Base-by-base conservation (phyloP, 1,140 invertebrate species). In the Drosophila pruinosa region DNA sequence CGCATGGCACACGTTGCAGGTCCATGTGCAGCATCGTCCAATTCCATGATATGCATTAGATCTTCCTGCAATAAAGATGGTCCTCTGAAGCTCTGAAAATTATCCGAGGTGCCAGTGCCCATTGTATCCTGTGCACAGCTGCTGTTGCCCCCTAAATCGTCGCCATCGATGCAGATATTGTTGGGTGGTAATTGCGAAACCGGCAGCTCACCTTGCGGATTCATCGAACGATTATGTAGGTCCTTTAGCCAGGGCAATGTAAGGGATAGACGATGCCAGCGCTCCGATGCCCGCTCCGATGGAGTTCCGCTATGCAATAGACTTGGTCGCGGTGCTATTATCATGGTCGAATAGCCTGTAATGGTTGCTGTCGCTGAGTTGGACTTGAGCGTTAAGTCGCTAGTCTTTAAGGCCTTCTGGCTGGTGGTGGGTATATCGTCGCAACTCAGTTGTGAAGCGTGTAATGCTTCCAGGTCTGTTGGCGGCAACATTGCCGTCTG, bases 21-120 rank as follows among this genome's bases (percentile, higher is more conserved):
- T 12, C 12, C 34, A 36, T 14, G 7, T n/a, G 7, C 36, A 45
- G 10, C 12, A 12, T 17, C 22, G 10, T 59, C 31, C 41, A 57
- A 22, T 1, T 67, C 62, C 28, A 59, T 54, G 12, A 68, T 53
- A 2, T 72, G 39, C 19, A 53, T n/a, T 0, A 67, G 8, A 39
- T 72, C 61, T 21, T 72, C 63, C n/a, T 67, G 69, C 28, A 67
- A 17, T 21, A 70, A 4, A 12, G 67, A 70, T 14, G 41, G 28
- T 15, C 31, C 53, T 0, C 36, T 8, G 8, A 67, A 15, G 12
- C 63, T 67, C 3, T 59, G 54, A 26, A 15, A 72, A n/a, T 54
- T 24, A 8, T 54, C 28, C 10, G 28, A 15, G 3, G n/a, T 24
- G 5, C 22, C 45, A 17, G 17, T 34, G 31, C 31, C 22, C 15